Conservation (phyloP, 2,113 vertebrate species). For the Phyllopteryx taeniolatus region DNA sequence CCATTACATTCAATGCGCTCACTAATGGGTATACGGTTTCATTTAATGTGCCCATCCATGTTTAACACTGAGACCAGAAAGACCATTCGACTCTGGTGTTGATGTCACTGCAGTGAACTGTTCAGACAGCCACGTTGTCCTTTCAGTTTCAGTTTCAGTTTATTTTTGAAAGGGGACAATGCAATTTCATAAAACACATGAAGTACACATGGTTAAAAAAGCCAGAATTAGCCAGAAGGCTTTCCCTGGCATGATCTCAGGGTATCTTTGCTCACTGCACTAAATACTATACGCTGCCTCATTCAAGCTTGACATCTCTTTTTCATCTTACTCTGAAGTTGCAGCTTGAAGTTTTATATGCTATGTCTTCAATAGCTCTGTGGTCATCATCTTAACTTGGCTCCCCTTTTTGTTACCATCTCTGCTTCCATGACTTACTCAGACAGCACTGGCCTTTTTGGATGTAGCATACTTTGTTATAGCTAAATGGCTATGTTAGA, state of each 20-base stretch:
- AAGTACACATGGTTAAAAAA: no score
- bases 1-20: constrained; percentile 13
- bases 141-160: no score
- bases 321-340: constrained; percentile 16
- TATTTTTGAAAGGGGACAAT: no score
- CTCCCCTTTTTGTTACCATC: constrained; percentile 8
- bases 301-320: constrained; percentile 2
- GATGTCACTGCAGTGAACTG: constrained; percentile 11
- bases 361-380: constrained; percentile 4
- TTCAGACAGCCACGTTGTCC: constrained; percentile 2
- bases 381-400: constrained; percentile 18
- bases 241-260: constrained; percentile 28
- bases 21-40: constrained; percentile 11
- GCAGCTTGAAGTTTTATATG: constrained; percentile 21
- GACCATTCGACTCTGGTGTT: constrained; percentile 2
- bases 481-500: not conserved
- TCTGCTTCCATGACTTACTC: not conserved
- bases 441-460: not conserved
- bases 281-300: not conserved
- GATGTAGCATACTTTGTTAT: not conserved
- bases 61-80: constrained; percentile 1
- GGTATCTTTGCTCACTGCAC: constrained; percentile 7
- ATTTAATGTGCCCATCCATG: not conserved
- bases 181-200: no score
- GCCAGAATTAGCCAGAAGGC: no score